Evolutionary conservation across 2,888 invertebrate species (phyloP), one percentile per base, ranked within the genome.

Genomic region (Caradrina kadenii): DNA sequence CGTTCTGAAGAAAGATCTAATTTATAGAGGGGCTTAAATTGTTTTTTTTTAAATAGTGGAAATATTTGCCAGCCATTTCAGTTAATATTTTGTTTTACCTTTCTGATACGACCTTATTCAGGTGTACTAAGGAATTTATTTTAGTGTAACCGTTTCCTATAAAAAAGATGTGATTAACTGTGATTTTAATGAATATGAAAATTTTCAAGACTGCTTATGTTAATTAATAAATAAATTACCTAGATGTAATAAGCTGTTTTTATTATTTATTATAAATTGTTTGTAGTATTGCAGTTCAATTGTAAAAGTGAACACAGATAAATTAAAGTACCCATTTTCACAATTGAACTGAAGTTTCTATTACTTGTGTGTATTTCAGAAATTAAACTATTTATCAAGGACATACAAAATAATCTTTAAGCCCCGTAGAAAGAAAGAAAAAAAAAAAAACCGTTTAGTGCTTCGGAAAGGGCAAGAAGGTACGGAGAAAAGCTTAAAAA

Each of bases 211-310:
- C 73, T 73, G 26, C 54, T 61, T 31, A 21, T 69, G n/a, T 73
- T 31, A 49, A 54, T 26, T 31, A n/a, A 11, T 7, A 2, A 73
- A 54, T 73, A 73, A 63, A 70, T 49, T 1, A 61, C 15, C 39
- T 42, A 2, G 50, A 21, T 42, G 8, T 11, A 54, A 68, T 39
- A 54, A 35, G 0, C 1, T 3, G 15, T 35, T 0, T 67, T 21
- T 54, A 19, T 19, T 26, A 11, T 48, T 26, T 66, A 45, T 54
- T 21, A 8, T 52, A 15, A 1, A 19, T 11, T 3, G 3, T 10
- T 50, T 13, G 21, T 11, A 8, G 8, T 21, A 17, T 45, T 17
- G 4, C 8, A 17, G 10, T 52, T n/a, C n/a, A 49, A 63, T 49
- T 15, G 15, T 35, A 11, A 22, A 64, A 35, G 45, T 48, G 11